phyloP scores from a whole-genome alignment of 1,140 invertebrate genomes.

The Drosophila kurseongensis region DNA sequence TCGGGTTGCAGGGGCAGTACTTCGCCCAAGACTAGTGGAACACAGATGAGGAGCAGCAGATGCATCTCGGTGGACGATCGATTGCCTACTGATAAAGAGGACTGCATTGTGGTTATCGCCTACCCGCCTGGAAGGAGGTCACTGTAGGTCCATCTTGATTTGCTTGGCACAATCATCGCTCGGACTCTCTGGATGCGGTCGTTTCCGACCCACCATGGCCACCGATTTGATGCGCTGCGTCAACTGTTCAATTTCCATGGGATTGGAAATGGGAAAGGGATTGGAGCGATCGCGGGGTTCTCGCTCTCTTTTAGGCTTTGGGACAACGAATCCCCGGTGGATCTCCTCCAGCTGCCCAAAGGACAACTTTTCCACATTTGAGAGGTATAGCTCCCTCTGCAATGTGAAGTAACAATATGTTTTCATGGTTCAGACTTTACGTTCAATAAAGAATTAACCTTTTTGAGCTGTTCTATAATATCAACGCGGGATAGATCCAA shows the following conservation, averaged over 20 bases:
- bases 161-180: conserved; percentile 17
- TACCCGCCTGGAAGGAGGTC: not conserved
- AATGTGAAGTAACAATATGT: not conserved
- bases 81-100: not conserved
- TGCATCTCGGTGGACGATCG: conserved; percentile 5
- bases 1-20: conserved; percentile 6
- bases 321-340: conserved; percentile 46
- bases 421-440: no score
- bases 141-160: conserved; percentile 37
- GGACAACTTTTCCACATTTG: conserved; percentile 19
- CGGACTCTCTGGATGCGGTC: not conserved
- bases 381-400: not conserved
- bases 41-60: not conserved
- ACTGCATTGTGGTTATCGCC: conserved; percentile 6
- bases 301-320: conserved; percentile 45
- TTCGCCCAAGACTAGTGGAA: not conserved
- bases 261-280: not conserved
- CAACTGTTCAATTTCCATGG: conserved; percentile 25
- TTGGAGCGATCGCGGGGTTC: conserved; percentile 30
- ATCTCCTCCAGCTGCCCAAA: conserved; percentile 36
- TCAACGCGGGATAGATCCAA: not conserved
- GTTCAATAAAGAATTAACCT: not conserved
- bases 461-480: conserved; percentile 5
- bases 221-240: conserved; percentile 40
- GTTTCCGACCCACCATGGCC: conserved; percentile 42